Base-by-base conservation (phyloP, 2,113 vertebrate genomes). In the Cavia porcellus region DNA sequence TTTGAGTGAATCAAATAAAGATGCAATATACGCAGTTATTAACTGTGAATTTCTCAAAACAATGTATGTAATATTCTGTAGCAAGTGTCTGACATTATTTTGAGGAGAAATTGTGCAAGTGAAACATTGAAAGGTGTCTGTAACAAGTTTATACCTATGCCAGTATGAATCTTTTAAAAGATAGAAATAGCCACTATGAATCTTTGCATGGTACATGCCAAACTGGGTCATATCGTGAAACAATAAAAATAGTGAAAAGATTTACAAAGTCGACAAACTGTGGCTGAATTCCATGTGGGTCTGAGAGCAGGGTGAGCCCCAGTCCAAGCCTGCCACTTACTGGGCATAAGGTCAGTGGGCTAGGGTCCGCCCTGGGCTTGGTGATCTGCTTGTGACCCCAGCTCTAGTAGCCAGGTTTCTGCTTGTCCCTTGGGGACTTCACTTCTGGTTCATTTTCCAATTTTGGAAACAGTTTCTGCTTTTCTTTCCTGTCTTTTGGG, bases 131-230 rank as follows among this genome's bases (percentile, higher is more conserved):
- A 91, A 32, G 3, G 22, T 19, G 30, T 62, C 13, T 89, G 84
- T 47, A 89, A 45, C 32, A 82, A 88, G 72, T 9, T 57, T 30
- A 20, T 30, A 75, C 42, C 82, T 42, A 25, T 55, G 62, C 79
- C 88, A 70, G 59, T 66, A 55, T 10, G 85, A 86, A 85, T 38
- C 59, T 94, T 89, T 70, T n/a, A 45, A 90, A 86, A 88, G 42
- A 77, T 81, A 50, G 6, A 50, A 85, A 24, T 38, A 74, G 42
- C 38, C 55, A 24, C 35, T 62, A 1, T 75, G 59, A 86, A 86
- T 80, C 32, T 52, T 59, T 28, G 5, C 5, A 30, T 66, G 17
- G 47, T 25, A 2, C 61, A 47, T 50, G 25, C 81, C 32, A 74
- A 55, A 17, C 38, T 30, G 19, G 47, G 52, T 52, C 50, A 32